phyloP scores from a whole-genome alignment of 2,113 vertebrate species.

The Lynx canadensis region DNA sequence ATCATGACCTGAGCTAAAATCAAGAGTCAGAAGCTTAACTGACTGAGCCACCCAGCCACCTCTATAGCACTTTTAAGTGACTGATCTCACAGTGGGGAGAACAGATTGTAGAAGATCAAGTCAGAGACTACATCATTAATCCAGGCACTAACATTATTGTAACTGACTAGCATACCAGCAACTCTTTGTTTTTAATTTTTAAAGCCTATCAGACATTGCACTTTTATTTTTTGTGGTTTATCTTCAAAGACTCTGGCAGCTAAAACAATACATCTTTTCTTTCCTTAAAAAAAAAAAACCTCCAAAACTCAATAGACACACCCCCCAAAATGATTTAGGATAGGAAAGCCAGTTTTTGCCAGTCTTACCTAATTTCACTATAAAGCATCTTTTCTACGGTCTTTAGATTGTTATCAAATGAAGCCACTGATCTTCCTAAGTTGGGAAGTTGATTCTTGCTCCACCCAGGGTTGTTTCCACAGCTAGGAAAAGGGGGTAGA shows the following conservation, averaged over 20 bases:
- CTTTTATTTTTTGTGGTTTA: constrained; percentile 14
- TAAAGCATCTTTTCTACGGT: background rate
- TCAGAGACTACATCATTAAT: background rate
- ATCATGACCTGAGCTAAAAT: too few species aligned
- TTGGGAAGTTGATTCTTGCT: background rate
- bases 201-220: background rate
- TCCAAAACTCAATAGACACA: background rate
- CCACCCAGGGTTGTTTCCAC: background rate
- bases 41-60: too few species aligned
- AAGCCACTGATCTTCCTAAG: background rate
- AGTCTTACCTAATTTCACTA: background rate
- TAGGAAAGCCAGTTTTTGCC: background rate
- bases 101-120: background rate
- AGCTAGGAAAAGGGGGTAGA: background rate
- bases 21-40: too few species aligned
- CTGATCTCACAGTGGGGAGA: background rate
- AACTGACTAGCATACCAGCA: background rate
- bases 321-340: background rate
- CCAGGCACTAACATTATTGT: too few species aligned
- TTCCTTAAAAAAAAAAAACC: background rate
- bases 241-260: background rate
- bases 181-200: background rate
- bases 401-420: background rate
- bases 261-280: constrained; percentile 17
- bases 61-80: background rate